phyloP scores from a whole-genome alignment of 2,113 vertebrate genomes.

The Tiliqua scincoides region DNA sequence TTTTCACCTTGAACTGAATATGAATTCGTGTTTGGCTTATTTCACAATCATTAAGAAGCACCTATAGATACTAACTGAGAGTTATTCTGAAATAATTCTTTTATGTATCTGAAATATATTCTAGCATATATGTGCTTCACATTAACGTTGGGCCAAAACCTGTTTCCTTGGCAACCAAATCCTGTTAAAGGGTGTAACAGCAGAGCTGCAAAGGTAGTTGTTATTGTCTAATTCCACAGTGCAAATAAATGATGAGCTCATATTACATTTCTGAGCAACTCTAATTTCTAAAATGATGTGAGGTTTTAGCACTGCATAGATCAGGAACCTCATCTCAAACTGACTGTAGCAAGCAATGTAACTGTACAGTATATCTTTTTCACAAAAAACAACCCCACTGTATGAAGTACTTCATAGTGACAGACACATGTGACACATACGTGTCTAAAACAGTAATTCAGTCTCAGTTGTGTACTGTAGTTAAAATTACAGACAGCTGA shows the following conservation, averaged over 20 bases:
- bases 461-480: slow-evolving; percentile 57
- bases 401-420: slow-evolving; percentile 65
- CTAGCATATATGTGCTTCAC: slow-evolving; percentile 81
- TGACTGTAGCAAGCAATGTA: slow-evolving; percentile 63
- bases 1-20: slow-evolving; percentile 65
- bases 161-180: slow-evolving; percentile 94
- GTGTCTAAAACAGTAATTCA: slow-evolving; percentile 55
- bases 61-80: slow-evolving; percentile 43
- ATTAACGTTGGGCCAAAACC: slow-evolving; percentile 91
- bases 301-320: slow-evolving; percentile 60
- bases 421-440: slow-evolving; percentile 27
- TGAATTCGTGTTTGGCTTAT: slow-evolving; percentile 59
- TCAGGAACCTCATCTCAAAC: slow-evolving; percentile 48
- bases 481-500: slow-evolving; percentile 63
- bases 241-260: slow-evolving; percentile 63
- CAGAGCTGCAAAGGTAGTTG: slow-evolving; percentile 69
- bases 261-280: slow-evolving; percentile 59
- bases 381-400: slow-evolving; percentile 23
- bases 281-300: slow-evolving; percentile 56
- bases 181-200: slow-evolving; percentile 80
- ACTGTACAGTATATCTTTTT: slow-evolving; percentile 32
- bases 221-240: slow-evolving; percentile 65
- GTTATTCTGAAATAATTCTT: slow-evolving; percentile 52
- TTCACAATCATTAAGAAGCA: slow-evolving; percentile 54
- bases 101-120: slow-evolving; percentile 68